A percentile compares a stretch with the other conserved stretches of the same genome.
These are phyloP conservation scores for Eupsilia transversa DNA, from an alignment of 2,888 invertebrate genomes.

Conservation along the genomic window DNA sequence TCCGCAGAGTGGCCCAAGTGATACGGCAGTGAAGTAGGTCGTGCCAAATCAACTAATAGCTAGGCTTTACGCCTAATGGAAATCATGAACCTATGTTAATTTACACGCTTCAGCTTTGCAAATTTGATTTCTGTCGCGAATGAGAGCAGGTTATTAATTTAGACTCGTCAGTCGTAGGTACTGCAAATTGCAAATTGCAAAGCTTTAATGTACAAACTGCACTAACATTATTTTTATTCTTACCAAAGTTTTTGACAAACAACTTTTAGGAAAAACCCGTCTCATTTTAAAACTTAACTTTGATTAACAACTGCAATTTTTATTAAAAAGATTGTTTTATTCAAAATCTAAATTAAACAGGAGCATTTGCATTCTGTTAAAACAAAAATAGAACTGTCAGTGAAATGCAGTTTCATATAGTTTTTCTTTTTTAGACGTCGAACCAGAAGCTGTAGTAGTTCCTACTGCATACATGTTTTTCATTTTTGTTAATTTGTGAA, in stretches of 20 bases:
- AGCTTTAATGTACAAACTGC: conserved; percentile 4
- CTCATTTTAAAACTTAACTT: background rate
- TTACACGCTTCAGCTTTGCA: conserved; percentile 24
- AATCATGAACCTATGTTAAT: conserved; percentile 50
- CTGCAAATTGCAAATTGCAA: background rate
- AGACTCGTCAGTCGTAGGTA: background rate
- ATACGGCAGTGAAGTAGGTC: conserved; percentile 29
- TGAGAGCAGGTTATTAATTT: conserved; percentile 14
- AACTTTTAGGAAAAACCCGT: background rate
- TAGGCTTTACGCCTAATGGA: conserved; percentile 43
- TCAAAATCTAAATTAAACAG: background rate
- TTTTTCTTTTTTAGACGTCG: background rate
- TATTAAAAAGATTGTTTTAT: background rate
- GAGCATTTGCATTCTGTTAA: background rate
- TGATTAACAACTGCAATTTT: background rate
- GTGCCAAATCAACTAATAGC: conserved; percentile 48
- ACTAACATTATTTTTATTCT: background rate
- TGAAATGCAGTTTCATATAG: background rate
- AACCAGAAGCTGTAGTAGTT: background rate
- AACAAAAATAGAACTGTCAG: background rate
- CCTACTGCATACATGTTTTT: too few relatives aligned
- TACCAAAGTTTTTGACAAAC: too few relatives aligned
- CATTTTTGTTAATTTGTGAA: background rate
- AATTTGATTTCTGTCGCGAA: conserved; percentile 35
- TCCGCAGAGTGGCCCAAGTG: background rate